phyloP scores from a whole-genome alignment of 2,113 vertebrate species.

The Paratilapia polleni region DNA sequence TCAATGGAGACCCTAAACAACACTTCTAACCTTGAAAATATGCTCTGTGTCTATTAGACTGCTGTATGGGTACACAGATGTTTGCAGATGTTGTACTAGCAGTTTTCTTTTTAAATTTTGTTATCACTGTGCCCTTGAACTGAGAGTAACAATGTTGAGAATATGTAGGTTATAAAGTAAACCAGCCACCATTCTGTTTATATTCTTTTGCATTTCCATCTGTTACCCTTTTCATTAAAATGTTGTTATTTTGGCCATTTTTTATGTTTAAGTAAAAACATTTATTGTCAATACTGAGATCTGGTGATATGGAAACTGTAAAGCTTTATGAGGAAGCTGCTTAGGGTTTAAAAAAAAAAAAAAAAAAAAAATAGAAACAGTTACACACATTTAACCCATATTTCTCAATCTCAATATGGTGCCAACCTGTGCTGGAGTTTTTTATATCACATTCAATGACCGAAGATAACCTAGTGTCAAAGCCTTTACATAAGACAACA shows the following conservation, averaged over 20 bases:
- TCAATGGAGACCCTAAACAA: neutral
- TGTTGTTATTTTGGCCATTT: neutral
- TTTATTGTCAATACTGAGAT: neutral
- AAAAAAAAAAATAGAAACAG: neutral
- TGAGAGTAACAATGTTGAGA: neutral
- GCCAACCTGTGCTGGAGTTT: neutral
- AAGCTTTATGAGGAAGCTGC: neutral
- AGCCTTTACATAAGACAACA: neutral
- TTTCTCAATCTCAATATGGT: neutral
- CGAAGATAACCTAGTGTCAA: neutral
- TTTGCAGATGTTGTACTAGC: neutral
- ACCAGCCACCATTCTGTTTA: neutral
- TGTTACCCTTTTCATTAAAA: neutral
- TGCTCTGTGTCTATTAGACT: neutral
- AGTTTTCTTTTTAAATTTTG: neutral
- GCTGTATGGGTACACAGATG: neutral
- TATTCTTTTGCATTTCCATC: too few species aligned
- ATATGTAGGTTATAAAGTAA: neutral
- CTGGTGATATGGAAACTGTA: constrained; percentile 4
- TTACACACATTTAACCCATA: neutral
- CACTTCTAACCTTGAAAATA: neutral
- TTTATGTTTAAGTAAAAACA: neutral
- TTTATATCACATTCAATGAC: constrained; percentile 2
- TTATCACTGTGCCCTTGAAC: neutral
- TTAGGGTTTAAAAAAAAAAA: neutral